Evolutionary conservation across 2,797 vertebrate species (phyloP), one percentile per base, ranked within the genome.

Genomic region (Enteromius treurensis): DNA sequence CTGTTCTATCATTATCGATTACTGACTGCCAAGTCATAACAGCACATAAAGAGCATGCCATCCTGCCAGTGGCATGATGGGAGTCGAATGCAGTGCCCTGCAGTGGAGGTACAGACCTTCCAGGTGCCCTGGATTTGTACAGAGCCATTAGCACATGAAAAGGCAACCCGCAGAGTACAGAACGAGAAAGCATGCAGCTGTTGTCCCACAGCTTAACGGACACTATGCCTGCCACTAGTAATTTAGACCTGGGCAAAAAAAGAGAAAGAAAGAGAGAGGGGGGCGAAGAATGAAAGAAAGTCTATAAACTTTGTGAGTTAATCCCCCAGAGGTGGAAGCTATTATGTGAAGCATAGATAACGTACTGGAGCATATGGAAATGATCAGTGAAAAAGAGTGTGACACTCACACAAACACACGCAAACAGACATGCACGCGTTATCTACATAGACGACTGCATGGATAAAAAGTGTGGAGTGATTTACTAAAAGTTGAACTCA

Each of bases 131-230:
- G 84, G 90, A 91, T 92, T 89, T 93, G 92, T 92, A 94, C 92
- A 92, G 92, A 92, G 91, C 93, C 92, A 94, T 95, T 94, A 95
- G 91, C 92, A 94, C 91, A 90, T 94, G 91, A 95, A 95, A 92
- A 91, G 90, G 62, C 79, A 58, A 47, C 88, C 90, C 88, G 91
- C 92, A 88, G 86, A 81, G 85, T 79, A 69, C 70, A 82, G 77
- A 79, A 70, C 17, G 40, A 82, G 40, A 85, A n/a, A 81, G 85
- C 89, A 47, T 85, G 88, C 91, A 95, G 93, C 94, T 95, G 95
- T 90, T 93, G 89, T 65, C 73, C 58, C 51, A 88, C 77, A 89
- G 80, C 80, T 90, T 82, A 80, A 80, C 90, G 90, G 87, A 90
- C 89, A 93, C 91, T 90, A 93, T 85, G 91, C 91, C 84, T 94